Evolutionary conservation across 2,113 vertebrate genomes (phyloP), one percentile per base, ranked within the genome.

Genomic region (Aphyosemion australe): DNA sequence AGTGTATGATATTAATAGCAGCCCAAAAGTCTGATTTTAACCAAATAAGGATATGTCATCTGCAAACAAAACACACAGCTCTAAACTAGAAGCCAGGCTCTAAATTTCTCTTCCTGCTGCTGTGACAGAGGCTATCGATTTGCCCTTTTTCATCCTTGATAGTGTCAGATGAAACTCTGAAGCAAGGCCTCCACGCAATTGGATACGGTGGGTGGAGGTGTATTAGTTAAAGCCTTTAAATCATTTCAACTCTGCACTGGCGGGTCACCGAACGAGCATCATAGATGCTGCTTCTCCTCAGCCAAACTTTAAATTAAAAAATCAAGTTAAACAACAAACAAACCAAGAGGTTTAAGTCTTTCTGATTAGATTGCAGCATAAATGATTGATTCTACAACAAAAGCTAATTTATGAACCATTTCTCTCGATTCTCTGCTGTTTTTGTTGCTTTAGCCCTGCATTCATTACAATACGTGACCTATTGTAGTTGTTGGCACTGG

Each of bases 31-130:
- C 64, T 59, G 19, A 10, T 68, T 83, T 65, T 51, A 68, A 72
- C 88, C 87, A 88, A 90, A 90, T 88, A 89, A 83, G 84, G 88
- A 14, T 54, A 77, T 79, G 62, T 51, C 47, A 67, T 78, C 57
- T 58, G 66, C 75, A 85, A 80, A 79, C 62, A 83, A 69, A 83
- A 85, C 80, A 86, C 61, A 69, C 18, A 72, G 48, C 48, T 84
- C 69, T 74, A 55, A 62, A 65, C 50, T 31, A 54, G 49, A 71
- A 49, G 49, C 34, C 51, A 50, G 64, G 54, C 65, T 80, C 69
- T 64, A 68, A 72, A 78, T 75, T 80, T 69, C 54, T 42, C 49
- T 14, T 59, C 34, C 63, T 70, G 61, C 46, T 74, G 64, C 76
- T 65, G 71, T 37, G 54, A 65, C 73, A 57, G 43, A 73, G 26